Evolutionary conservation across 2,797 vertebrate species (phyloP).

Genomic region (Molossus alvarezi): DNA sequence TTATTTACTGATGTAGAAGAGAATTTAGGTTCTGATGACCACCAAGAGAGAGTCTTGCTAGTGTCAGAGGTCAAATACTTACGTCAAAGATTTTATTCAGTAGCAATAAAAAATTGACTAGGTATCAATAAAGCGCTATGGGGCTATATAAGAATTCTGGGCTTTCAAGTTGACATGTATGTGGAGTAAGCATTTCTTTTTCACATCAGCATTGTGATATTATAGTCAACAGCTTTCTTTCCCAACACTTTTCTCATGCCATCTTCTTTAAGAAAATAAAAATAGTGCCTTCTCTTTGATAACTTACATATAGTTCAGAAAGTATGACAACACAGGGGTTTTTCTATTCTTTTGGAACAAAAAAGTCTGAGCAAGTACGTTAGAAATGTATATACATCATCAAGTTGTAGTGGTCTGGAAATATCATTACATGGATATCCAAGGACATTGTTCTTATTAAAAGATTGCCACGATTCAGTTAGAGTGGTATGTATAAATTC

Average conservation of each 20-base stretch:
- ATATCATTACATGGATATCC: not conserved
- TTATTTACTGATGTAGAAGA: conserved; percentile 65
- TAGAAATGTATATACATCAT: not conserved
- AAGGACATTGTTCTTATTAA: conserved; percentile 46
- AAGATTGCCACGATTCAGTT: not conserved
- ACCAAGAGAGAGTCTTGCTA: conserved; percentile 82
- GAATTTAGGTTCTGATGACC: conserved; percentile 81
- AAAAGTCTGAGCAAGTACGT: not conserved
- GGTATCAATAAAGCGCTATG: conserved; percentile 77
- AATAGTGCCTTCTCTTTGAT: not conserved
- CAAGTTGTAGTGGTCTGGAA: not conserved
- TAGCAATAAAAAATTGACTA: conserved; percentile 85
- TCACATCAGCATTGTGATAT: conserved; percentile 72
- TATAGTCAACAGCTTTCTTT: conserved; percentile 45
- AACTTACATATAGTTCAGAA: conserved; percentile 25
- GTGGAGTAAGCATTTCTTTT: conserved; percentile 79
- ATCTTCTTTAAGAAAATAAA: conserved; percentile 22
- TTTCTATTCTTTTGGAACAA: not conserved
- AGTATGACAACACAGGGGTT: not conserved
- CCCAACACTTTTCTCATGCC: not conserved
- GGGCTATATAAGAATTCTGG: conserved; percentile 52
- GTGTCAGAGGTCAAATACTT: conserved; percentile 84
- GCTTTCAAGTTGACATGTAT: not conserved
- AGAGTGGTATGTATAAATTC: conserved; percentile 15
- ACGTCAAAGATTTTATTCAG: conserved; percentile 85